Percentiles rank a stretch among this genome's conserved stretches.
Conservation (phyloP, 2,113 vertebrate genomes). For the Tympanuchus pallidicinctus region DNA sequence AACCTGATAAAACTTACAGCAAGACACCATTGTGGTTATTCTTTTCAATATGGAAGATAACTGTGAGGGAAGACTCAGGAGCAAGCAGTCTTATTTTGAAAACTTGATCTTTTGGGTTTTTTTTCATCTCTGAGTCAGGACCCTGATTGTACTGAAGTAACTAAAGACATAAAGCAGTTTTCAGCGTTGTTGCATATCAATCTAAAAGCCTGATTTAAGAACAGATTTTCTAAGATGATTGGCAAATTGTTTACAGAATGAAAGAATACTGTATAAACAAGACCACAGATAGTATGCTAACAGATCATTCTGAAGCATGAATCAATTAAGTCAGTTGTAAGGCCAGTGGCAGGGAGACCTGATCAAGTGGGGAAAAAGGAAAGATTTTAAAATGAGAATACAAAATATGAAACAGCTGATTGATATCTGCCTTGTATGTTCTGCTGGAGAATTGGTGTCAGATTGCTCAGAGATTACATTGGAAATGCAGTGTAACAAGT, state of each 20-base stretch:
- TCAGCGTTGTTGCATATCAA: background rate
- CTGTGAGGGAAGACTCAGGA: background rate
- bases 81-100: background rate
- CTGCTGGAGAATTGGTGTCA: background rate
- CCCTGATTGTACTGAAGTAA: background rate
- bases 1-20: background rate
- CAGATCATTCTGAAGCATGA: background rate
- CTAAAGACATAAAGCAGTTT: background rate
- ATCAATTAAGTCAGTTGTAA: background rate
- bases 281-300: background rate
- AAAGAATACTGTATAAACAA: background rate
- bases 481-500: background rate
- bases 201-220: background rate
- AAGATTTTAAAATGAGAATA: conserved; percentile 7
- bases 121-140: background rate
- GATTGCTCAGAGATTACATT: background rate
- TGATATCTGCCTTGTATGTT: background rate
- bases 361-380: background rate
- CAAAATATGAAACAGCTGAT: background rate
- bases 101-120: background rate
- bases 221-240: background rate
- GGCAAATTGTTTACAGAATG: background rate
- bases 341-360: background rate
- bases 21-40: background rate
- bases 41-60: background rate